phyloP scores from a whole-genome alignment of 2,888 invertebrate species.

The Hypena proboscidalis region DNA sequence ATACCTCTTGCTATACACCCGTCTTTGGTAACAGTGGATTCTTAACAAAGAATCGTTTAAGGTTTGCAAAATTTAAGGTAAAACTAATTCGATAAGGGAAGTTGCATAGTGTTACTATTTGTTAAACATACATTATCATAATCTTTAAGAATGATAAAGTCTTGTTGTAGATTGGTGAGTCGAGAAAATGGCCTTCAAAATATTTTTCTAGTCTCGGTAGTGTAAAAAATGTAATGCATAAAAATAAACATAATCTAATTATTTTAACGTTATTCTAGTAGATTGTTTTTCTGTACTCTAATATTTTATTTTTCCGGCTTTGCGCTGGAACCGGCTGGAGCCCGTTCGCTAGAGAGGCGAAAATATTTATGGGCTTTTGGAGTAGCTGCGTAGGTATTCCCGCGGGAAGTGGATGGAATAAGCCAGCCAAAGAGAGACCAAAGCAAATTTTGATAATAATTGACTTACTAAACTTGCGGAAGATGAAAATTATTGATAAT shows the following conservation, averaged over 20 bases:
- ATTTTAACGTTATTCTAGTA: no score
- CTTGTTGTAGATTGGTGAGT: no score
- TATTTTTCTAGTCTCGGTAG: no score
- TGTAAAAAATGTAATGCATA: no score
- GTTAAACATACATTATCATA: no score
- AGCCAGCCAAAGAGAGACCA: conserved; percentile 14
- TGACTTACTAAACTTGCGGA: conserved; percentile 35
- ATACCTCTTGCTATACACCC: conserved; percentile 19
- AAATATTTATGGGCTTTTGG: conserved; percentile 41
- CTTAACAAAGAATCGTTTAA: conserved; percentile 31
- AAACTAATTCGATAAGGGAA: conserved; percentile 7
- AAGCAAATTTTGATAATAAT: conserved; percentile 42
- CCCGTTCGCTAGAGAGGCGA: conserved; percentile 21
- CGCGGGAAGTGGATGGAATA: conserved; percentile 23
- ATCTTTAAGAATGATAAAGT: no score
- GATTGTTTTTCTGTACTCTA: conserved; percentile 15
- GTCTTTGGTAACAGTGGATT: conserved; percentile 26
- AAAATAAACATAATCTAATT: no score
- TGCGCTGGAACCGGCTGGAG: conserved; percentile 22
- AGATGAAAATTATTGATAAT: not conserved
- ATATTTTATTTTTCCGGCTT: conserved; percentile 27
- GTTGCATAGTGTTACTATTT: no score
- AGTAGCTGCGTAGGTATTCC: conserved; percentile 25
- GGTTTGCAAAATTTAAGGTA: conserved; percentile 11
- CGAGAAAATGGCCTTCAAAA: no score